Evolutionary conservation across 2,797 vertebrate species (phyloP), one percentile per base, ranked within the genome.

Genomic region (Leontopithecus rosalia): DNA sequence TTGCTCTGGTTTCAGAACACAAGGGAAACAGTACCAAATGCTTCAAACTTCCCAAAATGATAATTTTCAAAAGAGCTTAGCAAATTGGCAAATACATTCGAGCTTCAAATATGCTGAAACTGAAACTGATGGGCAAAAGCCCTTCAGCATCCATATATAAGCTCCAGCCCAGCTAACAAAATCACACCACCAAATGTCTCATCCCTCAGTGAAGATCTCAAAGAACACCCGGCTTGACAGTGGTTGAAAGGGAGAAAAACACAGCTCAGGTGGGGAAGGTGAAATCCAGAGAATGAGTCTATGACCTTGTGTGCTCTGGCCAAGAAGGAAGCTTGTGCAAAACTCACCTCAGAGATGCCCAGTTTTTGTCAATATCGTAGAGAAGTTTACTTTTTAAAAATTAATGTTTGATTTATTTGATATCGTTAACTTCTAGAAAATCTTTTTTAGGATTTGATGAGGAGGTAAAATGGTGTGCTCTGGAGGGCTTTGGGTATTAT

Each of bases 1-100:
- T 93, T 88, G n/a, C 61, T 93, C 64, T 43, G 91, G 70, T n/a
- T 95, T 91, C 20, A 84, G 90, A 91, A 83, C 73, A 77, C 19
- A 22, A 72, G 84, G 82, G 91, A 41, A 90, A 86, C 83, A 84
- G 20, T 36, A 77, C 76, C 81, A 89, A 91, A 50, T 75, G 30
- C 43, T 93, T 87, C 50, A 46, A 43, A 58, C 43, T 91, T 94
- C 86, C 84, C 1, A 57, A 94, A 93, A 91, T 72, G 70, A 52
- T 87, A 48, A 82, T 97, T 95, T 97, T 91, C 72, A 15, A 79
- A 88, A 83, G 50, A 87, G 26, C 52, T 94, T 91, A 97, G 43
- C 22, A 33, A 86, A 91, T 89, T 96, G 94, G 80, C 94, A 96
- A 91, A 46, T 72, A 41, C 13, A 61, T 14, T 73, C 48, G 26